Percentiles rank a stretch among this genome's conserved stretches.
Conservation (phyloP, 2,113 vertebrate genomes). For the Brachirus orientalis region DNA sequence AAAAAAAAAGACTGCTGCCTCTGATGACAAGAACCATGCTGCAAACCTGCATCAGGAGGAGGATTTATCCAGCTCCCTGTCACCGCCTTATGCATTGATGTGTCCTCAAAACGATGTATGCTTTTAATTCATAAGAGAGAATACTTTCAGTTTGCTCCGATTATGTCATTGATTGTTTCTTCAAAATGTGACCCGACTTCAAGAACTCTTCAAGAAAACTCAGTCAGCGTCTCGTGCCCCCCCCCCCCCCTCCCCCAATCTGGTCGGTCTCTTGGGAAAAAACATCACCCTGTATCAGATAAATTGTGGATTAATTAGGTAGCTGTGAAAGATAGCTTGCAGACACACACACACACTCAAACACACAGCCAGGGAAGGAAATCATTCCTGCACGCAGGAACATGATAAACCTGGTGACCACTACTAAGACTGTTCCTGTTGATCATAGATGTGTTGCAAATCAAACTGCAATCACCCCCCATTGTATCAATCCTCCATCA, state of each 20-base stretch:
- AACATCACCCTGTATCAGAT: slow-evolving; percentile 25
- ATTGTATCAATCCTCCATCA: too few relatives aligned
- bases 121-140: neutral
- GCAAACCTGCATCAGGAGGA: slow-evolving; percentile 33
- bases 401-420: slow-evolving; percentile 21
- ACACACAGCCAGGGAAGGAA: neutral
- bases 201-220: slow-evolving; percentile 4
- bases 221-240: slow-evolving; percentile 5
- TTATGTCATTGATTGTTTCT: neutral
- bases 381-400: slow-evolving; percentile 16
- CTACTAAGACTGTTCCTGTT: neutral
- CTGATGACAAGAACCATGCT: slow-evolving; percentile 42
- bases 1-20: slow-evolving; percentile 49
- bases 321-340: neutral
- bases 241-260: too few relatives aligned
- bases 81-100: neutral
- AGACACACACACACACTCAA: neutral
- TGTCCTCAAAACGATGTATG: slow-evolving; percentile 22
- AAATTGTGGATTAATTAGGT: slow-evolving; percentile 34
- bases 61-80: slow-evolving; percentile 16
- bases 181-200: neutral
- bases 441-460: neutral
- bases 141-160: neutral
- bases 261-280: slow-evolving; percentile 13
- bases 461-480: too few relatives aligned